These are phyloP conservation scores for Dasyornis broadbenti DNA, from an alignment of 2,113 vertebrate species.

Conservation along the genomic window DNA sequence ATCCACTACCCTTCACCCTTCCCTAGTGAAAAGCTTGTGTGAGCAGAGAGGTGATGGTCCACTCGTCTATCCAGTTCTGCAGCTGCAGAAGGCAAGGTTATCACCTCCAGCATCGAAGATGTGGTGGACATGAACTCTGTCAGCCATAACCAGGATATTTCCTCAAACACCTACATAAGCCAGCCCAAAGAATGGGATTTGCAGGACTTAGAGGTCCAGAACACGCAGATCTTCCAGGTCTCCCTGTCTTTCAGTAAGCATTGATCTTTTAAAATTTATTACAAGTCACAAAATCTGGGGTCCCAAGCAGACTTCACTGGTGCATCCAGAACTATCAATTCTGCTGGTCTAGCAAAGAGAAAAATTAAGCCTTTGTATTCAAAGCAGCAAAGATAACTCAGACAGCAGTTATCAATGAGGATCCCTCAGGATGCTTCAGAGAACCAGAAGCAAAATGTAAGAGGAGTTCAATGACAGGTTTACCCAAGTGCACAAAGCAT, in stretches of 20 bases:
- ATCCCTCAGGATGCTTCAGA: neutral
- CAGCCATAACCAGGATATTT: neutral
- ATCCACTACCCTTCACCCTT: neutral
- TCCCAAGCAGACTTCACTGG: neutral
- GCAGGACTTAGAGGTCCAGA: neutral
- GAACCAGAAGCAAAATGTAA: neutral
- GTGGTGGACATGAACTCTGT: neutral
- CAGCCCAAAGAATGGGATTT: neutral
- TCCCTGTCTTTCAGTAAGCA: neutral
- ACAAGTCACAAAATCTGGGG: neutral
- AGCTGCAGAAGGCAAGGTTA: neutral
- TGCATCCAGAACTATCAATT: neutral
- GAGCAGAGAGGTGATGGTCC: neutral
- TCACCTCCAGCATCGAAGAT: rapidly evolving
- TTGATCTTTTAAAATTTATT: neutral
- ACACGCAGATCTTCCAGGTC: neutral
- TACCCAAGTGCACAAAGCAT: neutral
- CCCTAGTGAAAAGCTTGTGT: neutral
- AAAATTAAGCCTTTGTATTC: neutral
- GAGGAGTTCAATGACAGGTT: neutral
- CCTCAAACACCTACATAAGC: neutral
- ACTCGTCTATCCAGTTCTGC: neutral
- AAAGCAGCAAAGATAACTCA: neutral
- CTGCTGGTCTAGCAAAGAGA: neutral
- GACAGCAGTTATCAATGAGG: neutral